These are phyloP conservation scores for Spisula solida DNA, from an alignment of 2,888 invertebrate genomes.

Conservation along the genomic window DNA sequence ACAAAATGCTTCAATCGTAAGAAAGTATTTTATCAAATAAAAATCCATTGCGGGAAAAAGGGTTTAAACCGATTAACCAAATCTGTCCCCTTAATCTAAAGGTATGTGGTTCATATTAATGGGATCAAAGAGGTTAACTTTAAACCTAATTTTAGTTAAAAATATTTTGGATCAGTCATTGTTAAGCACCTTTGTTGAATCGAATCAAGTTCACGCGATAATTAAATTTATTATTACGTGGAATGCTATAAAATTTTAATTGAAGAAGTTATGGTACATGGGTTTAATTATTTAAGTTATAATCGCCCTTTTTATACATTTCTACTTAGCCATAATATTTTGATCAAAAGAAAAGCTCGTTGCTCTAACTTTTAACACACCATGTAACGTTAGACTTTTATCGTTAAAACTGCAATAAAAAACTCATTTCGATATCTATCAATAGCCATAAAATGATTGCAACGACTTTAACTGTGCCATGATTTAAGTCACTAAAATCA, in stretches of 20 bases:
- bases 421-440: slow-evolving; percentile 7
- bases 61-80: background rate
- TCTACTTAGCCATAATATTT: background rate
- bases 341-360: background rate
- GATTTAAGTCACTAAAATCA: slow-evolving; percentile 8
- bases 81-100: background rate
- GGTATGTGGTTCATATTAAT: background rate
- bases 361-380: background rate
- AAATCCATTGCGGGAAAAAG: background rate
- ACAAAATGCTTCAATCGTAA: background rate
- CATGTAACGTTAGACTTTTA: background rate
- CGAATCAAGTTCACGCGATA: background rate
- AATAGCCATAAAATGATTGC: background rate
- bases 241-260: background rate
- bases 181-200: background rate
- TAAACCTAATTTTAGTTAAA: background rate
- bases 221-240: background rate
- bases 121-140: background rate
- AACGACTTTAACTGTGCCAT: background rate
- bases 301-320: background rate
- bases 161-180: background rate
- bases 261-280: background rate
- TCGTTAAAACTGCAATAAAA: background rate
- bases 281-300: background rate
- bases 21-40: background rate